Conservation (phyloP, 2,113 vertebrate genomes). For the Dicentrarchus labrax region DNA sequence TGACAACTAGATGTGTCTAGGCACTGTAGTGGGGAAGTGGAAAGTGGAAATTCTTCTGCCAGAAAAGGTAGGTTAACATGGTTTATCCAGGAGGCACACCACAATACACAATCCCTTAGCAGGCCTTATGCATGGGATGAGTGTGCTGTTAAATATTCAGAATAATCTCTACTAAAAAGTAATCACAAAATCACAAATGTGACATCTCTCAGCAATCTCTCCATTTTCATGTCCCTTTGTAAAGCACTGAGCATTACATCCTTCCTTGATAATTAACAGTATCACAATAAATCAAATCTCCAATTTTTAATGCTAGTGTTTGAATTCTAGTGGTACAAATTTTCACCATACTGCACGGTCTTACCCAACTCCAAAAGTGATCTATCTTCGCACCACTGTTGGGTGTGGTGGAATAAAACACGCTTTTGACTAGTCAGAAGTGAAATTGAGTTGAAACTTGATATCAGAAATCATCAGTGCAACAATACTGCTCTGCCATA, state of each 20-base stretch:
- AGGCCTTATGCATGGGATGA: not conserved
- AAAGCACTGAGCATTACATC: not conserved
- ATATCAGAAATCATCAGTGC: not conserved
- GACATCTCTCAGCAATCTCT: no score
- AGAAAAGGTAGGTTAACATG: constrained; percentile 34
- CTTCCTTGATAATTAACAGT: not conserved
- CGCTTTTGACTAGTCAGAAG: not conserved
- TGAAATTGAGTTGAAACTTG: not conserved
- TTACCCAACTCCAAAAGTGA: not conserved
- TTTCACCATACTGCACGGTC: not conserved
- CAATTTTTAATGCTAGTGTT: not conserved
- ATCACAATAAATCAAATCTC: not conserved
- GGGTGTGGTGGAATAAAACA: not conserved
- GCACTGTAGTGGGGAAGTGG: constrained; percentile 33
- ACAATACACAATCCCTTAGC: constrained; percentile 6
- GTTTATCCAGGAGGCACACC: constrained; percentile 29
- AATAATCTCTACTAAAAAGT: no score
- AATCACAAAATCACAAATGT: no score
- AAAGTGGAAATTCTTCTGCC: constrained; percentile 9
- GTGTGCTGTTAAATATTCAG: no score
- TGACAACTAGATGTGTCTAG: constrained; percentile 62
- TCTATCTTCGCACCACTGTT: not conserved
- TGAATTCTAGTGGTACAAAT: not conserved
- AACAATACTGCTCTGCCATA: not conserved
- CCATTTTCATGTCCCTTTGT: no score